phyloP scores from a whole-genome alignment of 2,888 invertebrate species.

The Dryocosmus kuriphilus region DNA sequence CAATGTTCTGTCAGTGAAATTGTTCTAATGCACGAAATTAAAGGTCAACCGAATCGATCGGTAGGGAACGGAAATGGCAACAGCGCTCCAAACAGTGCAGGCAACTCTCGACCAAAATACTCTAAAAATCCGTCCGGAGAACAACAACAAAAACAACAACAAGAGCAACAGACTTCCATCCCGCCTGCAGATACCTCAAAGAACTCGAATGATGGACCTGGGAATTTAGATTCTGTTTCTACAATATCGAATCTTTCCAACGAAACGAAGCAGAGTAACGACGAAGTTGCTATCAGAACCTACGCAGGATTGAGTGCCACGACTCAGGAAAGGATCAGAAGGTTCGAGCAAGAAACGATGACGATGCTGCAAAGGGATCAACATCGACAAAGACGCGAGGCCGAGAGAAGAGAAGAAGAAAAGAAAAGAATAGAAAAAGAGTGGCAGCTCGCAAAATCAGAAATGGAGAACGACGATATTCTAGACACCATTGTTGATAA shows the following conservation, averaged over 20 bases:
- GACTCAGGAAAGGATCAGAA: slow-evolving; percentile 83
- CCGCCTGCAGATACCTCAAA: slow-evolving; percentile 48
- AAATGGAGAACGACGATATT: slow-evolving; percentile 79
- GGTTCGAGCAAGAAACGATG: slow-evolving; percentile 88
- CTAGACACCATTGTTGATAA: slow-evolving; percentile 78
- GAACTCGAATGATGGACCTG: slow-evolving; percentile 58
- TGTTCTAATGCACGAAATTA: slow-evolving; percentile 73
- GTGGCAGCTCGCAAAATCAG: slow-evolving; percentile 79
- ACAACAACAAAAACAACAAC: slow-evolving; percentile 52
- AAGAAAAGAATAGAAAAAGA: slow-evolving; percentile 78
- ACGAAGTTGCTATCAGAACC: slow-evolving; percentile 79
- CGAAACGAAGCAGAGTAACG: slow-evolving; percentile 72
- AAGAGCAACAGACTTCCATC: slow-evolving; percentile 34
- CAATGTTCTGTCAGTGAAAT: slow-evolving; percentile 74
- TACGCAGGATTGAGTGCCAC: slow-evolving; percentile 81
- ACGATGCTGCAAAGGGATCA: slow-evolving; percentile 82
- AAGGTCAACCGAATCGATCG: slow-evolving; percentile 59
- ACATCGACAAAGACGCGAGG: slow-evolving; percentile 70
- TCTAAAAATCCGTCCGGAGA: slow-evolving; percentile 50
- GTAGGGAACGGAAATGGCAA: slow-evolving; percentile 44
- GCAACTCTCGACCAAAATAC: slow-evolving; percentile 52
- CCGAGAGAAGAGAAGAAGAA: slow-evolving; percentile 79
- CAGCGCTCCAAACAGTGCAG: slow-evolving; percentile 45
- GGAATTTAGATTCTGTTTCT: slow-evolving; percentile 72
- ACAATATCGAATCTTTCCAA: slow-evolving; percentile 69